Percentiles rank a stretch among this genome's conserved stretches.
Evolutionary conservation across 2,888 invertebrate genomes (phyloP).

Genomic region (Himalopsyche tibetana): DNA sequence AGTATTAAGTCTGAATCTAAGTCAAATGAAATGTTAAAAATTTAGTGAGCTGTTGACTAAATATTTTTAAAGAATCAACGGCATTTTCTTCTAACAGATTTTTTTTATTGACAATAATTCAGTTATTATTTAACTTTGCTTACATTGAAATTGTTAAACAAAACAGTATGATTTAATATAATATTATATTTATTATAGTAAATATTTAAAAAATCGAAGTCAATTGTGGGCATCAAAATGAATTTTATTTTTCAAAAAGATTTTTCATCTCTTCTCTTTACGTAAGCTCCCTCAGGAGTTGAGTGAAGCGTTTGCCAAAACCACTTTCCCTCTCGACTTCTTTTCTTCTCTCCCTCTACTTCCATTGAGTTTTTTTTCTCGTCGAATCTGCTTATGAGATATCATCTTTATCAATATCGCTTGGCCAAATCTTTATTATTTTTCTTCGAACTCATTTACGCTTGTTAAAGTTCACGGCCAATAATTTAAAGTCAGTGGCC

Average conservation of each 20-base stretch:
- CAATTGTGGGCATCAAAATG: no score
- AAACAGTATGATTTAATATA: no score
- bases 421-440: constrained; percentile 2
- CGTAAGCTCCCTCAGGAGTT: background rate
- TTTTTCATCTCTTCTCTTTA: background rate
- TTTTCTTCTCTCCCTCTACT: background rate
- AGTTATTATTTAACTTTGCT: no score
- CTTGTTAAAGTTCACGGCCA: constrained; percentile 28
- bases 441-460: constrained; percentile 17
- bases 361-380: background rate
- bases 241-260: background rate
- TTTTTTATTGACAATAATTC: no score
- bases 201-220: no score
- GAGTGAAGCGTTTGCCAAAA: constrained; percentile 5
- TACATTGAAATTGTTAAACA: no score
- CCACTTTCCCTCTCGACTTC: constrained; percentile 24
- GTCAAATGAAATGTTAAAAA: no score
- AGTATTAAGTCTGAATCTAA: no score
- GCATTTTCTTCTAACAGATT: no score
- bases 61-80: no score
- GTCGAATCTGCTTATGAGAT: constrained; percentile 40
- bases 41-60: no score
- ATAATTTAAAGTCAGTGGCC: background rate
- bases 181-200: no score
- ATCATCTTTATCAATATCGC: constrained; percentile 30